Conservation (phyloP, 2,888 invertebrate species). For the Chouioia cunea region DNA sequence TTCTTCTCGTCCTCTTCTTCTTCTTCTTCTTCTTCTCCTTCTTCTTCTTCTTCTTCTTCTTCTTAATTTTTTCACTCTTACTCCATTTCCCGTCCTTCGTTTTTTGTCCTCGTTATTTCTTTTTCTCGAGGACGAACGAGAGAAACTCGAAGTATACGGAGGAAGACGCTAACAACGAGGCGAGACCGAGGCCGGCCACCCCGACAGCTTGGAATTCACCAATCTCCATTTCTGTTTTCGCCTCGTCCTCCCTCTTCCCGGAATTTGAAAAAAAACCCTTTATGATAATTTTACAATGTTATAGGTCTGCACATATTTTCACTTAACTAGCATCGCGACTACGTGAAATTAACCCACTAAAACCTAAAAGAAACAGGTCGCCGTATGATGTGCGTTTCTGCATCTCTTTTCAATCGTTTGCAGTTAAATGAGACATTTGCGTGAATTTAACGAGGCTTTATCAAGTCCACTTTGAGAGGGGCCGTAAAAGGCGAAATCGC, state of each 20-base stretch:
- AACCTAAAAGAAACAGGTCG: no score
- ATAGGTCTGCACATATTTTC: neutral
- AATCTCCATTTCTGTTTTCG: conserved; percentile 22
- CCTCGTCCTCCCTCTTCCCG: conserved; percentile 21
- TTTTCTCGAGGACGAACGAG: conserved; percentile 21
- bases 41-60: conserved; percentile 14
- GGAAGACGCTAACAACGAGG: conserved; percentile 22
- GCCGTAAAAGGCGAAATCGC: no score
- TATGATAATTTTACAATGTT: conserved; percentile 40
- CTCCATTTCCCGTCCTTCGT: conserved; percentile 38
- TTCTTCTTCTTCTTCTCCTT: conserved; percentile 8
- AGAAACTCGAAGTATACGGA: conserved; percentile 3
- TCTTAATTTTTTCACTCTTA: conserved; percentile 28
- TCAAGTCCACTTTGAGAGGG: no score
- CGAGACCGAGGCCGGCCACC: conserved; percentile 27
- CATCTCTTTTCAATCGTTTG: no score
- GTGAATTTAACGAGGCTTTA: no score
- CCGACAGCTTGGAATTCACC: conserved; percentile 37
- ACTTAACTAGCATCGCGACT: no score
- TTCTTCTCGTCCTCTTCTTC: neutral
- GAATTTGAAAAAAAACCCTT: conserved; percentile 37
- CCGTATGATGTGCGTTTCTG: no score
- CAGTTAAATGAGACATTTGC: no score
- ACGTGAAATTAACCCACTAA: no score
- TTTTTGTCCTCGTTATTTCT: conserved; percentile 37